Evolutionary conservation across 2,113 vertebrate genomes (phyloP).

Genomic region (Nesoenas mayeri): DNA sequence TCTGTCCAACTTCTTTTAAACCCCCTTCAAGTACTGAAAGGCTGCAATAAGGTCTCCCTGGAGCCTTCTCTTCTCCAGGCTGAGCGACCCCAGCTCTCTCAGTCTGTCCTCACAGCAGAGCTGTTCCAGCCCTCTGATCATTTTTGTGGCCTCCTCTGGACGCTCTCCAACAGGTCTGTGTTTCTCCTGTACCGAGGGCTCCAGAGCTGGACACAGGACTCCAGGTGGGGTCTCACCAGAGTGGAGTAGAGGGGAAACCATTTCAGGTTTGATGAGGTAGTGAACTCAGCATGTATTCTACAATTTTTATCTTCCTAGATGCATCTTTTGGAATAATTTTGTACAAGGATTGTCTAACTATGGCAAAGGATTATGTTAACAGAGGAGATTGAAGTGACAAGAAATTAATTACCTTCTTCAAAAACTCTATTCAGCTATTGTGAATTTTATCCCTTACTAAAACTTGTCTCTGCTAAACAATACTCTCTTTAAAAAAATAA

Average conservation of each 20-base stretch:
- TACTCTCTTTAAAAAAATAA: background rate
- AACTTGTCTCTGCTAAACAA: background rate
- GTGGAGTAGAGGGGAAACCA: background rate
- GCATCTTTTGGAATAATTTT: background rate
- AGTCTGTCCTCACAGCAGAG: background rate
- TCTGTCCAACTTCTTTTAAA: background rate
- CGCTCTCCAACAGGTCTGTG: rapidly evolving
- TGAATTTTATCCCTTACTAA: background rate
- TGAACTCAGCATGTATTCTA: background rate
- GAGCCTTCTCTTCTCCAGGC: background rate
- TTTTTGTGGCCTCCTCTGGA: background rate
- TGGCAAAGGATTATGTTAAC: background rate
- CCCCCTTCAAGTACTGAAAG: background rate
- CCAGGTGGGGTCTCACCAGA: background rate
- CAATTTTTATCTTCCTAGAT: background rate
- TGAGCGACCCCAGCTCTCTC: rapidly evolving
- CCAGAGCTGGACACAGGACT: background rate
- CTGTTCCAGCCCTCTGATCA: background rate
- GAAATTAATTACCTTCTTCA: background rate
- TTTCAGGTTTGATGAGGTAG: background rate
- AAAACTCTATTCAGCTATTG: background rate
- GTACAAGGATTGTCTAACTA: background rate
- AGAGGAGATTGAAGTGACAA: background rate
- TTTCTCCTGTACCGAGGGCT: background rate
- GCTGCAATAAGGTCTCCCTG: rapidly evolving